Base-by-base conservation (phyloP, 1,140 invertebrate species). In the Chymomyza costata region DNA sequence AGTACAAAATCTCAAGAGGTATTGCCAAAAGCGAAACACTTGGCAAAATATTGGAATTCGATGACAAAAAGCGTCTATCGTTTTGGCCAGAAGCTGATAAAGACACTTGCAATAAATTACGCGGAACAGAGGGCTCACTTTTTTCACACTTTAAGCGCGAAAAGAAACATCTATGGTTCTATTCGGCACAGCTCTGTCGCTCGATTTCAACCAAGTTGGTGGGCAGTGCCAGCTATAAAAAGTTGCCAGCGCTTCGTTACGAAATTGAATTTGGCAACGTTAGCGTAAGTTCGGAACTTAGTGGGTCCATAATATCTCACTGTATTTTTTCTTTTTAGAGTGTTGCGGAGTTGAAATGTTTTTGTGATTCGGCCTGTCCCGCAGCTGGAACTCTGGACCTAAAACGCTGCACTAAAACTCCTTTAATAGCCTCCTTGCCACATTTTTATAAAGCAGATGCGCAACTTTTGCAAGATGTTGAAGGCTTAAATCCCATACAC, bases 381-480 rank as follows among this genome's bases (percentile, higher is more conserved):
- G 89, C 89, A 17, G 90, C 90, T 61, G 93, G 93, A 1, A 82
- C 91, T 0, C 89, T 92, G 69, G 91, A 93, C 71, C 37, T 65
- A 6, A 41, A 28, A 11, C 16, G 28, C n/a, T 93, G 92, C 63
- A 49, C 88, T 6, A 89, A 89, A 1, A 89, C 89, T 0, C 62
- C 62, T n/a, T 19, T 70, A 17, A 45, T 65, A 17, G 54, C 51
- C 0, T 65, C 93, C 0, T 85, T 92, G 49, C 94, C 95, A 1
- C 95, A 97, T 86, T 95, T 94, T 80, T 91, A 92, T 48, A 86
- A 90, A 10, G 87, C 88, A 1, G 92, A 94, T 74, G 88, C 90
- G 1, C 87, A 86, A 19, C 89, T 93, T 28, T 31, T 90, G 0
- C 65, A 89, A 0, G 86, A 87, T 18, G 91, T 95, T 0, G 87